Evolutionary conservation across 2,113 vertebrate species (phyloP), one percentile per base, ranked within the genome.

Genomic region (Hepsetus odoe): DNA sequence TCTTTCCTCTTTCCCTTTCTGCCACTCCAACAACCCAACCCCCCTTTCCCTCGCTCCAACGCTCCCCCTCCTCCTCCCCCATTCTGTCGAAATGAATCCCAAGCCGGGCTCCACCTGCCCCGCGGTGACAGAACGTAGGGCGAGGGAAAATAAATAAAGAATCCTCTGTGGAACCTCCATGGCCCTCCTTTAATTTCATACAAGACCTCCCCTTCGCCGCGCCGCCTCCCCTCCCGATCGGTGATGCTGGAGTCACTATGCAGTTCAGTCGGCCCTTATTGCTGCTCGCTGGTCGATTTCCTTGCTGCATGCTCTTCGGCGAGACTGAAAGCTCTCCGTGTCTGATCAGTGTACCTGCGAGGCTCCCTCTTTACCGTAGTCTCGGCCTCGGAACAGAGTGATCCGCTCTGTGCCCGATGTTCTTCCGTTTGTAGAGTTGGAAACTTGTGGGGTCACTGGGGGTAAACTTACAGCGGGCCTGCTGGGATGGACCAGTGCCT

Each of bases 151-250:
- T 62, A 83, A 61, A 80, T 51, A 72, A 83, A 73, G 68, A 76
- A 83, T 66, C 49, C 73, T 56, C 67, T 20, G 4, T 1, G 10
- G 67, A 71, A 42, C 69, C 3, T 7, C 40, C 16, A 2, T 71
- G 59, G 80, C 51, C 55, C 74, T 80, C 66, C 80, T 80, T 84
- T 84, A 74, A 80, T 82, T 84, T 82, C 74, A 80, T 80, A 84
- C 76, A 64, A 79, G 79, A 72, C 66, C 70, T 20, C 74, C 44
- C 61, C 53, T 42, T 42, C 58, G 44, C 79, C 30, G 62, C 0
- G n/a, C 56, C 30, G 59, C 72, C 62, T 38, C 66, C 65, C 82
- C 74, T 76, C 72, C 70, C 66, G 77, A 64, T 35, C 79, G 53
- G 33, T 80, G 74, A 77, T 80, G 70, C 72, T 22, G 18, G 73